Percentiles rank a stretch among this genome's conserved stretches.
Evolutionary conservation across 2,888 invertebrate genomes (phyloP).

Genomic region (Gymnosoma rotundatum): DNA sequence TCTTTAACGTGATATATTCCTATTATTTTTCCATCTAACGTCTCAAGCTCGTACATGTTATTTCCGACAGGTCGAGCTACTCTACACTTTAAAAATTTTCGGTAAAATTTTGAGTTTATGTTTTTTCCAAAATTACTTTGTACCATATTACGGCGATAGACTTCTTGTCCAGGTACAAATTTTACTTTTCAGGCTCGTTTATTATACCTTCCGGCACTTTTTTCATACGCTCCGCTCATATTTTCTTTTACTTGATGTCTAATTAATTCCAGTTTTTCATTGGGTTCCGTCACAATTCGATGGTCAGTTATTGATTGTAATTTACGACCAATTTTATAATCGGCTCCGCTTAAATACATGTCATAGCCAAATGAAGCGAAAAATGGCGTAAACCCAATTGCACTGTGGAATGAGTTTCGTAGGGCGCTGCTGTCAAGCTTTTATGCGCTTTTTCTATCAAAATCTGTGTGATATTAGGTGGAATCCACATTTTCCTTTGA

Average conservation of each 20-base stretch:
- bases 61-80: background rate
- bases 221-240: background rate
- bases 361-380: background rate
- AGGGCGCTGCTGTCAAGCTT: background rate
- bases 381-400: background rate
- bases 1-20: background rate
- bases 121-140: too few relatives aligned
- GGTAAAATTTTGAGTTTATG: too few relatives aligned
- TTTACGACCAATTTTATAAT: background rate
- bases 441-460: slow-evolving; percentile 43
- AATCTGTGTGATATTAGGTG: slow-evolving; percentile 3
- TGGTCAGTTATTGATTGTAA: background rate
- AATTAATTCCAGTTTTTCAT: background rate
- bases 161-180: too few relatives aligned
- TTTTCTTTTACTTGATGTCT: background rate
- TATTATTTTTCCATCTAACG: too few relatives aligned
- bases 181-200: too few relatives aligned
- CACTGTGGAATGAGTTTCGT: background rate
- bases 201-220: background rate
- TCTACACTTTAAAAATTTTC: background rate
- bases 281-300: background rate
- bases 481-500: slow-evolving; percentile 33
- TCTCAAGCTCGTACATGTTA: background rate
- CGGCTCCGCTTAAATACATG: background rate
- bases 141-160: too few relatives aligned